Conservation (phyloP, 1,140 invertebrate species). For the Polypedilum vanderplanki region DNA sequence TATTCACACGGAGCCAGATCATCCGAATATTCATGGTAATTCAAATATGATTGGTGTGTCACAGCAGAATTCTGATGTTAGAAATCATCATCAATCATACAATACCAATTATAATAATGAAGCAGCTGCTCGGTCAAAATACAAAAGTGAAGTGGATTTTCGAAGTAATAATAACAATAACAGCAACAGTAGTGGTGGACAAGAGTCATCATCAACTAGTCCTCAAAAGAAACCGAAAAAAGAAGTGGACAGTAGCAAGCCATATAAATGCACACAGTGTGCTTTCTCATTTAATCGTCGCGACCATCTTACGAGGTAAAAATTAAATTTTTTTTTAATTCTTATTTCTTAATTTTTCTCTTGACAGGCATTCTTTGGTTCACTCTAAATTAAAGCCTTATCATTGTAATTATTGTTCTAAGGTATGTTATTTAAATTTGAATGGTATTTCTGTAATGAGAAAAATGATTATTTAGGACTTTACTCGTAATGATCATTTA, state of each 20-base stretch:
- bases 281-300: background rate
- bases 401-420: slow-evolving; percentile 1
- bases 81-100: background rate
- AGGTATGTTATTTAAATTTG: background rate
- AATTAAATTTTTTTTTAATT: no score
- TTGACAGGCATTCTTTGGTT: background rate
- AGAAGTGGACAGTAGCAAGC: background rate
- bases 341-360: no score
- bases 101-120: background rate
- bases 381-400: background rate
- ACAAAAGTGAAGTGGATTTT: background rate
- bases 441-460: background rate
- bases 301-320: background rate
- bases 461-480: background rate
- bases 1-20: background rate
- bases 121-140: background rate
- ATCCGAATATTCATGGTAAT: background rate
- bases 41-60: background rate
- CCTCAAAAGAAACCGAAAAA: slow-evolving; percentile 13
- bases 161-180: no score
- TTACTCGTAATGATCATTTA: slow-evolving; percentile 8
- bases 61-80: background rate
- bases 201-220: background rate
- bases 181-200: background rate
- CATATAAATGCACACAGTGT: slow-evolving; percentile 4